These are phyloP conservation scores for Rhagoletis zephyria DNA, from an alignment of 1,140 invertebrate species.

Conservation along the genomic window DNA sequence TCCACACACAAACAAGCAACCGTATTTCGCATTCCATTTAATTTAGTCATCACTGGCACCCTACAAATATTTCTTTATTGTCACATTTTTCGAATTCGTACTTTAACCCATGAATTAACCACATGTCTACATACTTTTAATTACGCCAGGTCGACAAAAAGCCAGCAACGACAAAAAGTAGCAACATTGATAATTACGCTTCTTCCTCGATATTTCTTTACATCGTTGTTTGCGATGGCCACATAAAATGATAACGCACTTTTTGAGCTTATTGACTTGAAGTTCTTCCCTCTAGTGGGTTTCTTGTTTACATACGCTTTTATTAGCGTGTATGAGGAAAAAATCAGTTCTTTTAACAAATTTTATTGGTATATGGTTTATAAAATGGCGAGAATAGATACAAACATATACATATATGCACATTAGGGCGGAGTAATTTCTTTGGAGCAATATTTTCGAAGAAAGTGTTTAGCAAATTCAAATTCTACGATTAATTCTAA, in stretches of 20 bases:
- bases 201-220: background rate
- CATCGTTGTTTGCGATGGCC: background rate
- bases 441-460: too few relatives aligned
- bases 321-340: background rate
- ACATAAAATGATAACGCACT: constrained; percentile 22
- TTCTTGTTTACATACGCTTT: background rate
- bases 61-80: background rate
- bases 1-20: too few relatives aligned
- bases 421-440: too few relatives aligned
- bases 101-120: background rate
- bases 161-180: too few relatives aligned
- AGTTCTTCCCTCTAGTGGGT: background rate
- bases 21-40: background rate
- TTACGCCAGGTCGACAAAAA: too few relatives aligned
- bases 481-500: too few relatives aligned
- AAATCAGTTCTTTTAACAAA: background rate
- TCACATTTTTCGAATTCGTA: background rate
- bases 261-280: constrained; percentile 5
- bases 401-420: too few relatives aligned
- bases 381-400: background rate
- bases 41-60: background rate
- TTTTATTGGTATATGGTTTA: constrained; percentile 13
- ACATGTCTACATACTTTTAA: too few relatives aligned
- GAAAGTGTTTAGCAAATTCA: too few relatives aligned
- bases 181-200: background rate